These are phyloP conservation scores for Gastrophryne carolinensis DNA, from an alignment of 2,797 vertebrate species.

Conservation along the genomic window DNA sequence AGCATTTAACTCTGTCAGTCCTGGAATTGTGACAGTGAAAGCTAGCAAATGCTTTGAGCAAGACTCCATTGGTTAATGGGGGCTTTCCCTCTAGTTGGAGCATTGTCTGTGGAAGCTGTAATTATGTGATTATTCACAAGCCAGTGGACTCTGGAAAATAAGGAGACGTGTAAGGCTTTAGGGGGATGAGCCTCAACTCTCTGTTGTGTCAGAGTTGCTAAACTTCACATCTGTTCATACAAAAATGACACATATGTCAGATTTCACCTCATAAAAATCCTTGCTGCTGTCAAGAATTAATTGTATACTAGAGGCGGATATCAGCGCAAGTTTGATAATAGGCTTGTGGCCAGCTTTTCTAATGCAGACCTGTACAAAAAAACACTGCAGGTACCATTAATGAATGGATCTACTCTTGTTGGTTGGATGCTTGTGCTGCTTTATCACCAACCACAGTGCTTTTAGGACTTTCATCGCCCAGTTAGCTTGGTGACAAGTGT, in stretches of 20 bases:
- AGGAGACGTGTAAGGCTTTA: slow-evolving; percentile 61
- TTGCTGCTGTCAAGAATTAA: not conserved
- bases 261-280: not conserved
- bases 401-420: too few relatives aligned
- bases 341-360: too few relatives aligned
- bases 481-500: too few relatives aligned
- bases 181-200: slow-evolving; percentile 15
- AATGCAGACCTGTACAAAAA: too few relatives aligned
- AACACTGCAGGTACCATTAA: too few relatives aligned
- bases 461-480: too few relatives aligned
- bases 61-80: slow-evolving; percentile 7
- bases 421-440: too few relatives aligned
- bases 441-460: too few relatives aligned
- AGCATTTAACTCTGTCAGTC: slow-evolving; percentile 24
- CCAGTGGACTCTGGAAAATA: slow-evolving; percentile 68
- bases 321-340: too few relatives aligned
- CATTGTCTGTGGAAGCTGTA: slow-evolving; percentile 70
- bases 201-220: not conserved
- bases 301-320: not conserved
- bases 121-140: slow-evolving; percentile 76
- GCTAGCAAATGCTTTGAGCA: not conserved
- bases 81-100: slow-evolving; percentile 57
- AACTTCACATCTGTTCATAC: slow-evolving; percentile 25
- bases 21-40: not conserved
- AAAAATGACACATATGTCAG: slow-evolving; percentile 10